These are phyloP conservation scores for Siniperca undulata DNA, from an alignment of 2,797 vertebrate genomes.

Conservation along the genomic window DNA sequence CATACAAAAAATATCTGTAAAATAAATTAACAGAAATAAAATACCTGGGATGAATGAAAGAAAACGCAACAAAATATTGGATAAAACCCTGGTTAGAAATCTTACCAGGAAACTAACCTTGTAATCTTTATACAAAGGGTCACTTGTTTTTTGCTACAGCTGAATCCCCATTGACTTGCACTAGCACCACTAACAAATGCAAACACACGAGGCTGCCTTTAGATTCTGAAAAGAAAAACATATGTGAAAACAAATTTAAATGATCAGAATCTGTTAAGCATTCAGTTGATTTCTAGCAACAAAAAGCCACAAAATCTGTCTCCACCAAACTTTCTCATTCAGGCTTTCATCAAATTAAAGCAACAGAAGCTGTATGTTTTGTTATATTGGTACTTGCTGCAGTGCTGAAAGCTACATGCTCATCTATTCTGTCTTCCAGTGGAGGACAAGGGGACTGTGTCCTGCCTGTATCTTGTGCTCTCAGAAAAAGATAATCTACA, in stretches of 20 bases:
- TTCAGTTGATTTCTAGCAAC: constrained; percentile 11
- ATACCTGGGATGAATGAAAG: neutral
- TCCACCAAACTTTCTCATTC: neutral
- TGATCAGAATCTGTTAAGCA: constrained; percentile 18
- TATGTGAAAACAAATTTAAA: constrained; percentile 1
- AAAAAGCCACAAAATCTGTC: constrained; percentile 12
- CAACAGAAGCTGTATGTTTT: constrained; percentile 30
- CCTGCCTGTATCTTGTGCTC: constrained; percentile 29
- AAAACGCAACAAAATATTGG: neutral
- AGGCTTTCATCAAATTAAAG: constrained; percentile 31
- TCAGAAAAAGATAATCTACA: constrained; percentile 19
- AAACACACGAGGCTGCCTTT: constrained; percentile 20
- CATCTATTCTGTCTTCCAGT: constrained; percentile 2
- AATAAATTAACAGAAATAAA: constrained; percentile 28
- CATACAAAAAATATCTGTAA: constrained; percentile 11
- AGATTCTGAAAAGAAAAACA: constrained; percentile 33
- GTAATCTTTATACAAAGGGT: constrained; percentile 23
- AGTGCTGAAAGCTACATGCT: constrained; percentile 65
- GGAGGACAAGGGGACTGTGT: constrained; percentile 6
- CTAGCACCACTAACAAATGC: constrained; percentile 33
- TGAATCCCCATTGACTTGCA: constrained; percentile 31
- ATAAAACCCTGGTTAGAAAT: constrained; percentile 2
- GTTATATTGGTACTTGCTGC: constrained; percentile 29
- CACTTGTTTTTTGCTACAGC: constrained; percentile 36
- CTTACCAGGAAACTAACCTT: constrained; percentile 15